Evolutionary conservation across 92 coral and sea anemone species (phyloP).

Genomic region (Micromussa lordhowensis): DNA sequence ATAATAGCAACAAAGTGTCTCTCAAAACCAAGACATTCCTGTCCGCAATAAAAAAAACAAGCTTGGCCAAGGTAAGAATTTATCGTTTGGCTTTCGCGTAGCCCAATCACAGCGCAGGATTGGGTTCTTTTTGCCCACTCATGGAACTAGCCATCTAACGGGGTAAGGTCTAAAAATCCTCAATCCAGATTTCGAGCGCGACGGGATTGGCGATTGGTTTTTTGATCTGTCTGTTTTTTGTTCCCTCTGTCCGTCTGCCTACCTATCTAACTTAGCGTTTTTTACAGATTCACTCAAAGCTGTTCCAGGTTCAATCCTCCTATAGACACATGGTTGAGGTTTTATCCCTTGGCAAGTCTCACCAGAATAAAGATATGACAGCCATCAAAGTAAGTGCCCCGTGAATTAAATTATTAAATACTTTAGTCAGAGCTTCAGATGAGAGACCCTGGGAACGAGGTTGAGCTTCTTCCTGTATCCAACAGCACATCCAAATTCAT

Average conservation of each 20-base stretch:
- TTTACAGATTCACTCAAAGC: constrained; percentile 30
- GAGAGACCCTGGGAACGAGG: no score
- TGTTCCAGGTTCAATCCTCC: neutral
- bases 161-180: no score
- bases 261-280: neutral
- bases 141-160: no score
- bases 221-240: neutral
- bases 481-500: neutral
- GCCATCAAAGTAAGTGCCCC: constrained; percentile 22
- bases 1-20: neutral
- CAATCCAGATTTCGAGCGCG: no score
- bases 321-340: neutral
- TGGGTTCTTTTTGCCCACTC: no score
- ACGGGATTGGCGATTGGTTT: no score
- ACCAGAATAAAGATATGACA: constrained; percentile 9
- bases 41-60: no score
- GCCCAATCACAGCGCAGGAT: no score
- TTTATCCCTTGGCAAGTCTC: constrained; percentile 9
- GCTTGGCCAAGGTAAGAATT: no score
- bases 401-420: neutral
- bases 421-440: neutral
- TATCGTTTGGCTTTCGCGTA: no score
- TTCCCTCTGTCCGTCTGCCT: neutral
- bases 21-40: neutral
- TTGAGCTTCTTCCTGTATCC: neutral